Conservation (phyloP, 2,113 vertebrate genomes). For the Lasiurus cinereus region DNA sequence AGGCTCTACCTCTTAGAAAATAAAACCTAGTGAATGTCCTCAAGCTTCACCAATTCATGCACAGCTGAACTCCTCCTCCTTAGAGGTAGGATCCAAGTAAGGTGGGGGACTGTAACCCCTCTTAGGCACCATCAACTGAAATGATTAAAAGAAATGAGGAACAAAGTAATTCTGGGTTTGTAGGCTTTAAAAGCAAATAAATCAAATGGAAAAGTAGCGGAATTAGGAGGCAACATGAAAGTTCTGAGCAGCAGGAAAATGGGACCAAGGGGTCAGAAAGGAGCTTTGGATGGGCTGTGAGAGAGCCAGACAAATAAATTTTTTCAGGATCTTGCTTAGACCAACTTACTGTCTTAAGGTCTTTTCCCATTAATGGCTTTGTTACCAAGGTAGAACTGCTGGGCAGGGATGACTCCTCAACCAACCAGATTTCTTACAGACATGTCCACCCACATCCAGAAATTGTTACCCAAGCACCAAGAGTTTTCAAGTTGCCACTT, state of each 20-base stretch:
- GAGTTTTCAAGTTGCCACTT: not conserved
- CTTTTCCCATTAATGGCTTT: not conserved
- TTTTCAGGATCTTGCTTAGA: conserved; percentile 7
- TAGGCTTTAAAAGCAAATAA: not conserved
- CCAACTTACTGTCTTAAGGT: not conserved
- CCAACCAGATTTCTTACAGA: conserved; percentile 49
- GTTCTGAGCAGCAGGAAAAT: not conserved
- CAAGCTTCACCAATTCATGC: not conserved
- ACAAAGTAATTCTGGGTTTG: not conserved
- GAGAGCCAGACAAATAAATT: not conserved
- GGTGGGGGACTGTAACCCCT: too few species aligned
- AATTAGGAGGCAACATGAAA: not conserved
- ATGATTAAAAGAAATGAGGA: not conserved
- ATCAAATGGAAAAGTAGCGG: not conserved
- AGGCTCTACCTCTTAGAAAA: not conserved
- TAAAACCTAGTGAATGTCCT: not conserved
- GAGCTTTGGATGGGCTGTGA: not conserved
- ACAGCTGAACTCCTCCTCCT: not conserved
- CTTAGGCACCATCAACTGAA: not conserved
- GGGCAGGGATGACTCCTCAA: not conserved
- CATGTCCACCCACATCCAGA: not conserved
- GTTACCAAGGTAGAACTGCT: not conserved
- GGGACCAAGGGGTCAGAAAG: not conserved
- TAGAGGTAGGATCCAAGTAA: not conserved
- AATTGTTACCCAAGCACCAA: conserved; percentile 1